phyloP scores from a whole-genome alignment of 2,888 invertebrate species.

The Trissolcus japonicus region DNA sequence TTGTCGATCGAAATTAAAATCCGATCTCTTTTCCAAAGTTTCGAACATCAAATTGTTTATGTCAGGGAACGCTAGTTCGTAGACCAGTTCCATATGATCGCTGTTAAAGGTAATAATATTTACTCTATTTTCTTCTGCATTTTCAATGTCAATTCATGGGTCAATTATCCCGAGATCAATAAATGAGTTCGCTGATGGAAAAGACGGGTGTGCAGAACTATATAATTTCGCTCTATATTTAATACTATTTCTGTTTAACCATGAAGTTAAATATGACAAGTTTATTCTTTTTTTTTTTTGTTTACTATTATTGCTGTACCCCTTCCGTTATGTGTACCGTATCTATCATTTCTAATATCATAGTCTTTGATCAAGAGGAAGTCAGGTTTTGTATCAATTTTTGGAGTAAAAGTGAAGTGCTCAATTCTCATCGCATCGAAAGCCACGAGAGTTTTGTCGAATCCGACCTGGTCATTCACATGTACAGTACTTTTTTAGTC shows the following conservation, averaged over 20 bases:
- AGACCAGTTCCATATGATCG: slow-evolving; percentile 10
- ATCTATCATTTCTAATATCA: no score
- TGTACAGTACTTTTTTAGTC: no score
- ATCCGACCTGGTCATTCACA: no score
- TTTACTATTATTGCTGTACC: slow-evolving; percentile 54
- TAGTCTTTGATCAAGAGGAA: no score
- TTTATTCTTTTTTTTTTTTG: slow-evolving; percentile 19
- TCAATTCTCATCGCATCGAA: no score
- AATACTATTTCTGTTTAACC: slow-evolving; percentile 13
- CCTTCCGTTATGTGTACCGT: slow-evolving; percentile 21
- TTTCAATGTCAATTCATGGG: background rate
- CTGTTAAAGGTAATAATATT: slow-evolving; percentile 4
- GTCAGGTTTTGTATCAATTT: no score
- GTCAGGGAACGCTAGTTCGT: background rate
- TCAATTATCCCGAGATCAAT: slow-evolving; percentile 3
- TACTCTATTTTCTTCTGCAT: background rate
- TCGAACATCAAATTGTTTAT: background rate
- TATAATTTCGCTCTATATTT: background rate
- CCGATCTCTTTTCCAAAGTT: no score
- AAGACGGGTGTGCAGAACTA: slow-evolving; percentile 3
- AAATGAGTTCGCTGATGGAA: slow-evolving; percentile 2
- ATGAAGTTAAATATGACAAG: slow-evolving; percentile 13
- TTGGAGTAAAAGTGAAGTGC: no score
- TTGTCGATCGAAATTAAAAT: background rate
- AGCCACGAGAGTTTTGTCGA: no score